Evolutionary conservation across 2,797 vertebrate genomes (phyloP).

Genomic region (Eupleurogrammus muticus): DNA sequence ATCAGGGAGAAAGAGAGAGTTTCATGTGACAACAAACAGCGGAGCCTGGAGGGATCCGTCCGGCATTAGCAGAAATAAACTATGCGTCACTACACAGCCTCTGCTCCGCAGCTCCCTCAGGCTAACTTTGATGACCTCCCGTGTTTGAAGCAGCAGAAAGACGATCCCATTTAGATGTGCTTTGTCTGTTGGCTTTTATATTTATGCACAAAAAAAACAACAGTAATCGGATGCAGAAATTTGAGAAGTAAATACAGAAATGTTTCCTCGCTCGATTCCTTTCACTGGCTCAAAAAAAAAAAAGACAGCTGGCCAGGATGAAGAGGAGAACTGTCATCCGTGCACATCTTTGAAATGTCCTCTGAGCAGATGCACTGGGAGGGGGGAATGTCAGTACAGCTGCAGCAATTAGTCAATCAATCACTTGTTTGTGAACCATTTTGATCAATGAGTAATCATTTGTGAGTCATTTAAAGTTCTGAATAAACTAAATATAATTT

Average conservation of each 20-base stretch:
- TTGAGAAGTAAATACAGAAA: not conserved
- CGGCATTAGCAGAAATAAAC: constrained; percentile 30
- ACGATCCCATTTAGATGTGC: constrained; percentile 1
- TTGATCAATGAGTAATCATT: too few species aligned
- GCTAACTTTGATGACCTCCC: constrained; percentile 17
- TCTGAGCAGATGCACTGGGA: constrained; percentile 1
- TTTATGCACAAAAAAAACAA: constrained; percentile 5
- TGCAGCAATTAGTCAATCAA: too few species aligned
- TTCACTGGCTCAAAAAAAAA: not conserved
- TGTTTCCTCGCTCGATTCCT: not conserved
- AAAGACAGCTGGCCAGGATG: not conserved
- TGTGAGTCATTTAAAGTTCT: too few species aligned
- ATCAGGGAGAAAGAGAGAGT: constrained; percentile 45
- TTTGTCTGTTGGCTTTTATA: constrained; percentile 6
- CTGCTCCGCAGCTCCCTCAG: constrained; percentile 1
- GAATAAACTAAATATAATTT: too few species aligned
- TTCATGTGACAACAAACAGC: constrained; percentile 62
- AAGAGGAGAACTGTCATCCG: not conserved
- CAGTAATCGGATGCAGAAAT: not conserved
- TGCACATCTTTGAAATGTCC: constrained; percentile 11
- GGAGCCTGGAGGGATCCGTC: constrained; percentile 35
- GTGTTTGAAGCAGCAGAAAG: constrained; percentile 38
- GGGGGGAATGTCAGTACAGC: not conserved
- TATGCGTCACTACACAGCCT: not conserved
- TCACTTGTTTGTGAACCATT: too few species aligned